Conservation (phyloP, 2,888 invertebrate species). For the Nymphalis urticae region DNA sequence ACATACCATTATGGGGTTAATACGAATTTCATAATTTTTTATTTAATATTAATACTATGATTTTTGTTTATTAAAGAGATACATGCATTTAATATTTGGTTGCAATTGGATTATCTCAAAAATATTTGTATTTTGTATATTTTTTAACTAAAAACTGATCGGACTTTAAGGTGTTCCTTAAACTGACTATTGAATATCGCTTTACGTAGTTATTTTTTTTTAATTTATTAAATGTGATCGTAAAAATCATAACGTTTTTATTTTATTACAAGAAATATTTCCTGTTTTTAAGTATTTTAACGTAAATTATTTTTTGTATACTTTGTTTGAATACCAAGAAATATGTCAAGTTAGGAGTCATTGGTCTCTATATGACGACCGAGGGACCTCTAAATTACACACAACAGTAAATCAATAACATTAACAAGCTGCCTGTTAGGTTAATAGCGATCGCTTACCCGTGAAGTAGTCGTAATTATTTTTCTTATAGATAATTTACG, state of each 20-base stretch:
- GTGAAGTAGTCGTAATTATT: slow-evolving; percentile 18
- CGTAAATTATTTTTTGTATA: too few species aligned
- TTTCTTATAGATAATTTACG: background rate
- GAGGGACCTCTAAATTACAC: slow-evolving; percentile 81
- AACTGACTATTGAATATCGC: too few species aligned
- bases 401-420: slow-evolving; percentile 70
- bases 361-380: slow-evolving; percentile 51
- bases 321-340: too few species aligned
- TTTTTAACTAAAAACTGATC: background rate
- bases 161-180: background rate
- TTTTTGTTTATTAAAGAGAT: too few species aligned
- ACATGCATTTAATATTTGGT: too few species aligned
- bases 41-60: too few species aligned
- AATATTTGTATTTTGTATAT: background rate
- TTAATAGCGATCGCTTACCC: slow-evolving; percentile 33
- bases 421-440: slow-evolving; percentile 48
- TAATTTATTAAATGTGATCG: too few species aligned
- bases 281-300: too few species aligned
- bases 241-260: too few species aligned
- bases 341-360: background rate
- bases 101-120: too few species aligned
- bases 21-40: background rate
- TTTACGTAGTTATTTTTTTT: too few species aligned
- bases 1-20: background rate
- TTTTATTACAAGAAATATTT: too few species aligned